phyloP scores from a whole-genome alignment of 2,888 invertebrate species.

The Biston stratarius region DNA sequence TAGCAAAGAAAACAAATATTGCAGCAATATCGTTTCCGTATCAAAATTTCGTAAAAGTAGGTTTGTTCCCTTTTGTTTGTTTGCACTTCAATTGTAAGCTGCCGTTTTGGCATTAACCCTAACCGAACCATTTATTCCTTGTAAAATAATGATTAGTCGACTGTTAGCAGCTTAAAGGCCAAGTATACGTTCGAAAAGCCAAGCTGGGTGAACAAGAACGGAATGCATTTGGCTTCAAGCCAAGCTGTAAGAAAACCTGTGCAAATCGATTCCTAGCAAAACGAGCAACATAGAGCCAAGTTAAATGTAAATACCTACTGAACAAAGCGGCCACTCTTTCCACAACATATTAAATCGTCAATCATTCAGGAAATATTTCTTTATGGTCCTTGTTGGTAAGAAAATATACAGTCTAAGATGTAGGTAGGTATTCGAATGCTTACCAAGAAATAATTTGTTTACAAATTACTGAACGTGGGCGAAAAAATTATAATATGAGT shows the following conservation, averaged over 20 bases:
- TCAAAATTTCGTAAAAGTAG: background rate
- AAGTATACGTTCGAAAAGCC: conserved; percentile 24
- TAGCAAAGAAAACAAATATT: too few relatives aligned
- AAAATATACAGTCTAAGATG: background rate
- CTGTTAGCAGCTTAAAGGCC: conserved; percentile 49
- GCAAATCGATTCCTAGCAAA: conserved; percentile 53
- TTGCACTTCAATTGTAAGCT: background rate
- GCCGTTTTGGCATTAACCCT: conserved; percentile 21
- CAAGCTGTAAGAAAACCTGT: conserved; percentile 56
- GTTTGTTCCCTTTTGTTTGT: background rate
- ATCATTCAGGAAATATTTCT: background rate
- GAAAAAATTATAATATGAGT: too few relatives aligned
- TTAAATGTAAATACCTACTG: background rate
- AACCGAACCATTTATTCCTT: conserved; percentile 47
- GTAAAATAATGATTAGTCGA: conserved; percentile 53
- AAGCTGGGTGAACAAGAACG: conserved; percentile 39
- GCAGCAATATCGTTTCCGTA: background rate
- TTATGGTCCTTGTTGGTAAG: too few relatives aligned
- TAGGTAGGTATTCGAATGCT: too few relatives aligned
- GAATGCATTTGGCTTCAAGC: conserved; percentile 55
- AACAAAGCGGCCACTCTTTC: background rate
- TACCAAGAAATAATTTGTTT: background rate
- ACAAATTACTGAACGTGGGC: background rate
- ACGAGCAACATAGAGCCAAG: conserved; percentile 28
- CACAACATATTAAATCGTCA: background rate